Percentiles rank a stretch among this genome's conserved stretches.
Conservation (phyloP, 2,797 vertebrate genomes). For the Hapalemur alaotrensis region DNA sequence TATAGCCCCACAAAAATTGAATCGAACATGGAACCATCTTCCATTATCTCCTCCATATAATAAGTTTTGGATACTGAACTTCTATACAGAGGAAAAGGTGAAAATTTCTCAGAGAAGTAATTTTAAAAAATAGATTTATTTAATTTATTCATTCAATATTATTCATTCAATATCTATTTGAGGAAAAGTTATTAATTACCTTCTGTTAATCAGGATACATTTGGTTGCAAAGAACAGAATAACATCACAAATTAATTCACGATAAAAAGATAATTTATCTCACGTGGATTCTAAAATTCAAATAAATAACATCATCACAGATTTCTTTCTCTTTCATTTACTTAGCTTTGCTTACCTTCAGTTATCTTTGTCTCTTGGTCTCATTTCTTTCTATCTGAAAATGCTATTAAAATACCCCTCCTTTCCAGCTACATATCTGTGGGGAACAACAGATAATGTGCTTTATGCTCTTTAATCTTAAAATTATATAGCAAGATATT, state of each 20-base stretch:
- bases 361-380: background rate
- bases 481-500: background rate
- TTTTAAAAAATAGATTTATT: background rate
- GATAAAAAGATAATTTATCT: background rate
- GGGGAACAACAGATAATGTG: background rate
- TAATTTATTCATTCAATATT: background rate
- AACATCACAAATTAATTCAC: background rate
- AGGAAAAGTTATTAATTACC: background rate
- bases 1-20: background rate
- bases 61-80: background rate
- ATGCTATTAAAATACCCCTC: background rate
- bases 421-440: background rate
- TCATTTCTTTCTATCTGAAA: background rate
- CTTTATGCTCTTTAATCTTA: background rate
- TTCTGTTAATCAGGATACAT: background rate
- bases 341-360: background rate
- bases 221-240: background rate
- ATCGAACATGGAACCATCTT: background rate
- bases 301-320: background rate
- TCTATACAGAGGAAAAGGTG: background rate
- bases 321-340: background rate
- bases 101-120: background rate
- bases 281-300: background rate
- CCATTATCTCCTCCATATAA: background rate
- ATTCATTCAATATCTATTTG: background rate